Percentiles rank a stretch among this genome's conserved stretches.
phyloP scores from a whole-genome alignment of 2,888 invertebrate genomes.

The Conistra vaccinii region DNA sequence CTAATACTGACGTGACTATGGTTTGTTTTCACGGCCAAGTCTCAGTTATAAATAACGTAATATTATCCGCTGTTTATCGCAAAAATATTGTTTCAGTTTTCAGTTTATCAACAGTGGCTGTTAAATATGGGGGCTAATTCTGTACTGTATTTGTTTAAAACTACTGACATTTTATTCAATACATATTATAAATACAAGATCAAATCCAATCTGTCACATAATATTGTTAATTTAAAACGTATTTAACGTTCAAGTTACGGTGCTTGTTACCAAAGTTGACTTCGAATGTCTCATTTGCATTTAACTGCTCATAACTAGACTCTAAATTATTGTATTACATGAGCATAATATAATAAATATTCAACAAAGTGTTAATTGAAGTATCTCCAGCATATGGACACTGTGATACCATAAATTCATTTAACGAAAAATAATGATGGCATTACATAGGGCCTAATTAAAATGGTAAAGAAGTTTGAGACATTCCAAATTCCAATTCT shows the following conservation, averaged over 20 bases:
- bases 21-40: not conserved
- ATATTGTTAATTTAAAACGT: constrained; percentile 35
- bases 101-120: not conserved
- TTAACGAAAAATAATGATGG: not conserved
- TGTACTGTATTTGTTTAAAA: constrained; percentile 3
- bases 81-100: constrained; percentile 16
- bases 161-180: constrained; percentile 18
- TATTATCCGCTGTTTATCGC: not conserved
- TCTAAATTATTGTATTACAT: constrained; percentile 45
- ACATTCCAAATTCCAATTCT: too few relatives aligned
- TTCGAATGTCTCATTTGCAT: constrained; percentile 51
- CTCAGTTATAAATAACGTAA: not conserved
- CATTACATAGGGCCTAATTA: not conserved
- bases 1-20: not conserved
- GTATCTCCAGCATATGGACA: not conserved
- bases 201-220: constrained; percentile 26
- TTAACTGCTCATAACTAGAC: constrained; percentile 10
- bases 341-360: constrained; percentile 21
- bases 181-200: constrained; percentile 4
- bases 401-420: not conserved
- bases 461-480: not conserved
- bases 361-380: constrained; percentile 3
- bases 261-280: constrained; percentile 17
- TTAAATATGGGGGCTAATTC: not conserved
- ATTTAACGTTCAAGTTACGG: constrained; percentile 18